Conservation (phyloP, 1,140 invertebrate genomes). For the Scaptomyza hsui region DNA sequence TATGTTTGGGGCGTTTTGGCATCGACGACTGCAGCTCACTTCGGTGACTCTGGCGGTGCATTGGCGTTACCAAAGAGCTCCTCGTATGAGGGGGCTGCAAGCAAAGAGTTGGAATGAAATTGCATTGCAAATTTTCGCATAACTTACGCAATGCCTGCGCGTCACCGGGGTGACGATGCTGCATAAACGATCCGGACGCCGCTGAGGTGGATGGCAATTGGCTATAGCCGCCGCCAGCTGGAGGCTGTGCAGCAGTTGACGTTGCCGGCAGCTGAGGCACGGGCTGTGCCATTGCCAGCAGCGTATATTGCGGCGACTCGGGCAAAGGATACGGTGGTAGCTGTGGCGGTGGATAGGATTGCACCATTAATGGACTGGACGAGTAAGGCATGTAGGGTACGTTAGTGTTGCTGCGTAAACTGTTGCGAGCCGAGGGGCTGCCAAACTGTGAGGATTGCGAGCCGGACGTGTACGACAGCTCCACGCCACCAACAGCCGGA, state of each 20-base stretch:
- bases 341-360: conserved; percentile 75
- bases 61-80: conserved; percentile 75
- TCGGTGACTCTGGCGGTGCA: conserved; percentile 62
- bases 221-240: conserved; percentile 43
- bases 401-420: conserved; percentile 69
- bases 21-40: conserved; percentile 40
- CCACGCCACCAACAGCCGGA: conserved; percentile 62
- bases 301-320: conserved; percentile 67
- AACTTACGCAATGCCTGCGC: conserved; percentile 75
- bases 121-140: not conserved
- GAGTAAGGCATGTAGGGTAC: conserved; percentile 78
- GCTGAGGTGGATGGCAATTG: conserved; percentile 66
- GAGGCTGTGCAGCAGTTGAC: not conserved
- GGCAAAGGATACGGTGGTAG: conserved; percentile 66
- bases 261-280: conserved; percentile 3
- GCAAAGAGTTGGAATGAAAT: not conserved
- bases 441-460: conserved; percentile 76
- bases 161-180: conserved; percentile 48
- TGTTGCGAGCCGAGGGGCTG: conserved; percentile 64
- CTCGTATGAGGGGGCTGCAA: conserved; percentile 76
- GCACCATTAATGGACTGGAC: conserved; percentile 73
- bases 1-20: conserved; percentile 3
- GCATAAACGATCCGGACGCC: conserved; percentile 47
- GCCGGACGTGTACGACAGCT: conserved; percentile 70
- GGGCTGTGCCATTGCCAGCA: conserved; percentile 48